Conservation (phyloP, 2,888 invertebrate species). For the Busseola fusca region DNA sequence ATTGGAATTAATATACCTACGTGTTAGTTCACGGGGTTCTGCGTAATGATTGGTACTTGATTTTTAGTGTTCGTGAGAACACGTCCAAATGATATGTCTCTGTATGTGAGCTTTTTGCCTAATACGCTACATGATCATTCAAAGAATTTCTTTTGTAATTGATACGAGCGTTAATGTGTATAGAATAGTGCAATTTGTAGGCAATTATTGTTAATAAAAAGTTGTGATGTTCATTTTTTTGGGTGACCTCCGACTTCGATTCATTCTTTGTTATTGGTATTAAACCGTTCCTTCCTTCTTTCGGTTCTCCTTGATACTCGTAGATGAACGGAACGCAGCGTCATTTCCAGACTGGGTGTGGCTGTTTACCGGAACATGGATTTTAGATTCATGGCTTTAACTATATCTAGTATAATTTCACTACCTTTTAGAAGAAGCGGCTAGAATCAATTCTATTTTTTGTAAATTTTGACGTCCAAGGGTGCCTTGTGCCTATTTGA, state of each 20-base stretch:
- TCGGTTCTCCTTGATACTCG: constrained; percentile 30
- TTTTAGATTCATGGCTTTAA: background rate
- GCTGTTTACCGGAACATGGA: constrained; percentile 6
- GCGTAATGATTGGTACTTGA: constrained; percentile 81
- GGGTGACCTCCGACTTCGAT: constrained; percentile 58
- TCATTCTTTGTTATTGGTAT: constrained; percentile 42
- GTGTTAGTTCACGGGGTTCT: constrained; percentile 87
- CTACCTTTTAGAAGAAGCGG: too few species aligned
- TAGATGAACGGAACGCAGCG: constrained; percentile 9
- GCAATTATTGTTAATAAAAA: constrained; percentile 65
- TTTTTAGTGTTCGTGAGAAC: constrained; percentile 87
- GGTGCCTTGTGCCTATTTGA: too few species aligned
- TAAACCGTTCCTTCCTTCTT: constrained; percentile 44
- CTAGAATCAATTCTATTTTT: too few species aligned
- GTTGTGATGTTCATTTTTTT: constrained; percentile 51
- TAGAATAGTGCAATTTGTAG: constrained; percentile 63
- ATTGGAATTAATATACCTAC: constrained; percentile 88
- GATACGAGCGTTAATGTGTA: constrained; percentile 74
- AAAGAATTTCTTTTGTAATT: constrained; percentile 73
- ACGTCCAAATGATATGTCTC: constrained; percentile 83
- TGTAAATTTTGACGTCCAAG: too few species aligned
- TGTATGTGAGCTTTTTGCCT: constrained; percentile 75
- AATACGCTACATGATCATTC: constrained; percentile 74
- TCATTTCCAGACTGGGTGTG: constrained; percentile 23
- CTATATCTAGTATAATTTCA: background rate